Percentiles rank a stretch among this genome's conserved stretches.
phyloP scores from a whole-genome alignment of 2,113 vertebrate genomes.

The Syngnathus typhle region DNA sequence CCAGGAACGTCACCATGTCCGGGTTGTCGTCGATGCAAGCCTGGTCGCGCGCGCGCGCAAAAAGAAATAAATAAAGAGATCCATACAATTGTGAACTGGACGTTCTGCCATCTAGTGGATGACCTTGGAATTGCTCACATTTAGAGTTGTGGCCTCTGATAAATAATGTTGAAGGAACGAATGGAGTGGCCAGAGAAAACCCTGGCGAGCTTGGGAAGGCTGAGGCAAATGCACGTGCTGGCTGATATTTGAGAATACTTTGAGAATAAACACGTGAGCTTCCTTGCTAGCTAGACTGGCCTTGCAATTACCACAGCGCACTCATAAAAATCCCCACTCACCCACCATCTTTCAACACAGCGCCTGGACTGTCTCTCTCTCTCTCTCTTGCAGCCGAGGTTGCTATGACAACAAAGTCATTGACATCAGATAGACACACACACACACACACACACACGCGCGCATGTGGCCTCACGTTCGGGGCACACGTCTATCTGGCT shows the following conservation, averaged over 20 bases:
- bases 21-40: conserved; percentile 99
- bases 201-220: too few species aligned
- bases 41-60: conserved; percentile 59
- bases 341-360: conserved; percentile 13
- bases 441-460: conserved; percentile 31
- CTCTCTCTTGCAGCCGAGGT: conserved; percentile 34
- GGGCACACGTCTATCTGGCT: conserved; percentile 80
- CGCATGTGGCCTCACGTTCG: conserved; percentile 69
- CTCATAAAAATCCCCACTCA: conserved; percentile 3
- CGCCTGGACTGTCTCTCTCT: conserved; percentile 22
- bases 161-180: too few species aligned
- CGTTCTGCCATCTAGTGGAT: too few species aligned
- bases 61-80: too few species aligned
- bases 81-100: too few species aligned
- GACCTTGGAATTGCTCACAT: too few species aligned
- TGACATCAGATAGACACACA: conserved; percentile 52
- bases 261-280: not conserved
- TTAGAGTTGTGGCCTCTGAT: too few species aligned
- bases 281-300: not conserved
- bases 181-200: too few species aligned
- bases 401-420: conserved; percentile 59
- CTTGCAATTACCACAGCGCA: conserved; percentile 10
- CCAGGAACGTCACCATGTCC: conserved; percentile 99
- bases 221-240: too few species aligned
- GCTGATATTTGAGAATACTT: not conserved